Percentiles rank a stretch among this genome's conserved stretches.
Evolutionary conservation across 1,140 invertebrate genomes (phyloP).

Genomic region (Parasteatoda tepidariorum): DNA sequence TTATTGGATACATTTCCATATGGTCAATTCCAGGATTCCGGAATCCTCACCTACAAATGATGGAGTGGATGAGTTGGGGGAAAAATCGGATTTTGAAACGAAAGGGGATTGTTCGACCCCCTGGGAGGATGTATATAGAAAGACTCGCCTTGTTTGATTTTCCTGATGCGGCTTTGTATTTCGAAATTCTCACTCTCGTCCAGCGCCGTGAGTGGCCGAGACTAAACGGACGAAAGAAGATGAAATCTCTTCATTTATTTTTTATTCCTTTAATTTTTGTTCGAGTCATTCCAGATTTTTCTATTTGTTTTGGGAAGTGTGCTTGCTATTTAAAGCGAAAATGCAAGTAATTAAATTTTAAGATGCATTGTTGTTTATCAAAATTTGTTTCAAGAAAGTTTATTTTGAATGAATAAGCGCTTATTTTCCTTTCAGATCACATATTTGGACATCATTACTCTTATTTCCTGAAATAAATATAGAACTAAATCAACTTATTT

Average conservation of each 20-base stretch:
- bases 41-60: neutral
- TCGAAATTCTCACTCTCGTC: neutral
- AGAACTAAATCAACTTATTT: no score
- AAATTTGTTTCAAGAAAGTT: no score
- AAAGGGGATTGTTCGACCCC: neutral
- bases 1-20: slow-evolving; percentile 18
- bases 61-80: neutral
- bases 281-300: no score
- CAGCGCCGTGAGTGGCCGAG: slow-evolving; percentile 32
- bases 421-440: no score
- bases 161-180: neutral
- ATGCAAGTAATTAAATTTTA: no score
- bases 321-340: no score
- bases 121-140: neutral
- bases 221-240: neutral
- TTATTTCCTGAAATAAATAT: no score
- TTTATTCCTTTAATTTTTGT: no score
- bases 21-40: neutral
- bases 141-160: neutral
- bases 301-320: no score
- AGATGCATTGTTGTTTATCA: no score
- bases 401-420: no score
- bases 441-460: no score
- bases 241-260: neutral
- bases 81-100: neutral